Conservation (phyloP, 1,140 invertebrate species). For the Drosophila carrolli region DNA sequence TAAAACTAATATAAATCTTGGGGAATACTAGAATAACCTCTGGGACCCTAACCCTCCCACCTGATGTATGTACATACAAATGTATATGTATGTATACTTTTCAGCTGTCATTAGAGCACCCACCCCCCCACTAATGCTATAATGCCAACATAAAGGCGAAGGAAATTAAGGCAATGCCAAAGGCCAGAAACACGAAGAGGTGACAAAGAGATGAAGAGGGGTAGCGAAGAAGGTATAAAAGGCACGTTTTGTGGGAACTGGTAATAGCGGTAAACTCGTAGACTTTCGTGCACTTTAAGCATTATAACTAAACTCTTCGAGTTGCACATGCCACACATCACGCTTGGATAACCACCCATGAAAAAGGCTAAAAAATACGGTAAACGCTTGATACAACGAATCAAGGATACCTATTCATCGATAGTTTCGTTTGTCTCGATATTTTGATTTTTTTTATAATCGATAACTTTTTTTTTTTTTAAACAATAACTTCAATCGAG, state of each 20-base stretch:
- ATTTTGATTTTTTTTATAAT: too few species aligned
- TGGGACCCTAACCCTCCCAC: background rate
- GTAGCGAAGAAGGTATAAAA: background rate
- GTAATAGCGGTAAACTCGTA: constrained; percentile 45
- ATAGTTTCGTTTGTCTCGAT: too few species aligned
- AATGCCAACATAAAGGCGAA: constrained; percentile 15
- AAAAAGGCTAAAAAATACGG: constrained; percentile 7
- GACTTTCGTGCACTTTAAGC: constrained; percentile 43
- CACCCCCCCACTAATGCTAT: constrained; percentile 9
- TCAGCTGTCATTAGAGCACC: constrained; percentile 23
- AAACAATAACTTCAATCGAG: too few species aligned
- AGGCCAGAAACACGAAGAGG: constrained; percentile 18
- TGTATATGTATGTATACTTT: background rate
- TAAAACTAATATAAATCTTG: background rate
- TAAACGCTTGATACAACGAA: constrained; percentile 3
- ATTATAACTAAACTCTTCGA: constrained; percentile 36
- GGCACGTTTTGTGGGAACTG: constrained; percentile 34
- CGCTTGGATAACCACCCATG: constrained; percentile 48
- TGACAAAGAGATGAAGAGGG: background rate
- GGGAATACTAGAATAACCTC: background rate
- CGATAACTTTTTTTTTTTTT: too few species aligned
- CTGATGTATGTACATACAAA: constrained; percentile 2
- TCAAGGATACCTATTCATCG: too few species aligned
- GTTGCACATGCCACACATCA: constrained; percentile 51
- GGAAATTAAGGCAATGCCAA: constrained; percentile 27